A percentile compares a stretch with the other conserved stretches of the same genome.
Conservation (phyloP, 2,113 vertebrate species). For the Girardinichthys multiradiatus region DNA sequence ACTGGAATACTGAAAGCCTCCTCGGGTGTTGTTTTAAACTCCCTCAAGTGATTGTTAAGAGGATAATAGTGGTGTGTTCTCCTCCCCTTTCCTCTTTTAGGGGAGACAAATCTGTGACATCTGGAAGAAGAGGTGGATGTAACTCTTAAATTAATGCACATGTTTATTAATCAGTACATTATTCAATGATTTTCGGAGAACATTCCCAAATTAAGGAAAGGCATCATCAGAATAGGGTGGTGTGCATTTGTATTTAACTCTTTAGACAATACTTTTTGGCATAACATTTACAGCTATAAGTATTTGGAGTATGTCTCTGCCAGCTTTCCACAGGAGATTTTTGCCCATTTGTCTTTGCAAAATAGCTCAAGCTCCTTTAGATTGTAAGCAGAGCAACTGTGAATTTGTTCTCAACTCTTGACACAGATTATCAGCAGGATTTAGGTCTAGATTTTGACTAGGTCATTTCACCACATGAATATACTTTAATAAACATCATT, state of each 20-base stretch:
- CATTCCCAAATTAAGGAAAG: not conserved
- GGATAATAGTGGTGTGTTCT: conserved; percentile 53
- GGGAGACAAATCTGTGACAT: conserved; percentile 68
- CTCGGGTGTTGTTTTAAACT: conserved; percentile 56
- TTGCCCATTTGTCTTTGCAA: not conserved
- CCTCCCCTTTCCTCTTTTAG: conserved; percentile 51
- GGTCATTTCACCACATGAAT: no score
- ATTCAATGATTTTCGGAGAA: not conserved
- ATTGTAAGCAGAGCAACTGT: not conserved
- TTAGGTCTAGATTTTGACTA: no score
- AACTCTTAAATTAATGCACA: not conserved
- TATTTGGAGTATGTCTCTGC: not conserved
- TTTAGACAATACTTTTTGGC: no score
- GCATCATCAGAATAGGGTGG: not conserved
- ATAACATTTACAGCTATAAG: not conserved
- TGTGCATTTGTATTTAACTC: no score
- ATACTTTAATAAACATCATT: no score
- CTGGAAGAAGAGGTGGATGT: not conserved
- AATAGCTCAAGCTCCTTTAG: not conserved
- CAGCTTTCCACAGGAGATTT: not conserved
- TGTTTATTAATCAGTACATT: not conserved
- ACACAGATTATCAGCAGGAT: not conserved
- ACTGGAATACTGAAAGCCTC: conserved; percentile 58
- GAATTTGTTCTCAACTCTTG: not conserved
- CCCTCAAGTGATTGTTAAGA: conserved; percentile 27